These are phyloP conservation scores for Diarsia rubi DNA, from an alignment of 2,888 invertebrate genomes.

Conservation along the genomic window DNA sequence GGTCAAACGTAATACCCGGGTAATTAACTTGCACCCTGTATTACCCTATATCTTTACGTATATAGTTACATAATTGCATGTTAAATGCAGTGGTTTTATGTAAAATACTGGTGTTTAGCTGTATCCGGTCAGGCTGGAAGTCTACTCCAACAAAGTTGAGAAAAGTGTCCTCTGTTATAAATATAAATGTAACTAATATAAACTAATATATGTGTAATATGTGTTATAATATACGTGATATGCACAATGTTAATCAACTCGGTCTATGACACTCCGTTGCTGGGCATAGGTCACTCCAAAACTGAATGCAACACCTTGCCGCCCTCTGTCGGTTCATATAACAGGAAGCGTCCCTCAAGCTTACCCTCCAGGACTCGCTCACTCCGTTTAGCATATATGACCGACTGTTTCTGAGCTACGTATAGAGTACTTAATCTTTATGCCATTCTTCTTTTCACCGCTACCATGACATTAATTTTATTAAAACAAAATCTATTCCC, in stretches of 20 bases:
- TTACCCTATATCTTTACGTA: not conserved
- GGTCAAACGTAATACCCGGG: slow-evolving; percentile 32
- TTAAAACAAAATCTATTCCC: not conserved
- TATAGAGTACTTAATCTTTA: not conserved
- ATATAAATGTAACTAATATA: no score
- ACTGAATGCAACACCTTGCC: not conserved
- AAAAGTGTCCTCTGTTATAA: no score
- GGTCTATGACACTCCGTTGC: not conserved
- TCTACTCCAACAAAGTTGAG: no score
- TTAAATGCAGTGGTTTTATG: no score
- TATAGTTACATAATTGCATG: not conserved
- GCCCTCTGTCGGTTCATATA: not conserved
- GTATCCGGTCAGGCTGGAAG: no score
- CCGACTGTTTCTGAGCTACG: not conserved
- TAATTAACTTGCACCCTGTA: slow-evolving; percentile 35
- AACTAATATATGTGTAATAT: no score
- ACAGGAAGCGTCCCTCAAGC: not conserved
- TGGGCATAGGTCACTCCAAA: not conserved
- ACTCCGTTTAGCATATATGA: not conserved
- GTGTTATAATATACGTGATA: no score
- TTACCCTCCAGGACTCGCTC: not conserved
- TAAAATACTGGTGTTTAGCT: no score
- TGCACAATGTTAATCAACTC: not conserved
- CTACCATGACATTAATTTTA: not conserved
- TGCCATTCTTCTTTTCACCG: not conserved